Conservation (phyloP, 2,797 vertebrate species). For the Dromococcyx pavoninus region DNA sequence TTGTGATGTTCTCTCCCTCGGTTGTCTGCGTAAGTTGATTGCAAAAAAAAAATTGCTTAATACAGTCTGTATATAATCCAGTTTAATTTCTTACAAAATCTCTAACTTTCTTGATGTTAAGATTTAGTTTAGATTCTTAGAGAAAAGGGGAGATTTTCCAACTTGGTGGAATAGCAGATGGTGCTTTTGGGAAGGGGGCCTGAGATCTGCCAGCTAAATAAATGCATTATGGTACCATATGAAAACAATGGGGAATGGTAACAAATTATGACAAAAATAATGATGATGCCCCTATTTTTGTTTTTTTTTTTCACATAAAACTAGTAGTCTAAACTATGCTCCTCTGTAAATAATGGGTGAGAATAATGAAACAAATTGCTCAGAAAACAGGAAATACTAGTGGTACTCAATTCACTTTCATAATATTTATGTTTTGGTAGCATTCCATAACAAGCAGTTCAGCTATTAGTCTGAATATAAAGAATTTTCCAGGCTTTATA, state of each 20-base stretch:
- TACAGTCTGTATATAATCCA: background rate
- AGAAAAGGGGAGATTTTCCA: background rate
- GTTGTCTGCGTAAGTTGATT: background rate
- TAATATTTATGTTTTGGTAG: background rate
- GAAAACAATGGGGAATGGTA: background rate
- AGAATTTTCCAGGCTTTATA: background rate
- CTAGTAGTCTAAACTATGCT: background rate
- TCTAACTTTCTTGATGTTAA: background rate
- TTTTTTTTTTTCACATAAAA: background rate
- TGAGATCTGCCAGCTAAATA: background rate
- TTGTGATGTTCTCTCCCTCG: background rate
- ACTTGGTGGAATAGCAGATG: background rate
- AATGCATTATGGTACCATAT: background rate
- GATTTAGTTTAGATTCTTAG: background rate
- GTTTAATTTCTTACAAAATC: background rate
- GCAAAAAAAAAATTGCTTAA: background rate
- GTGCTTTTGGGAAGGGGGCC: background rate
- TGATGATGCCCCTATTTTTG: background rate
- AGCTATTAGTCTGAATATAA: background rate
- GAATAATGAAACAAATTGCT: background rate
- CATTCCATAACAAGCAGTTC: background rate
- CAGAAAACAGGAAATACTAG: background rate
- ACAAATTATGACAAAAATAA: background rate
- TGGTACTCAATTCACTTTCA: background rate
- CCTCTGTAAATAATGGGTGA: background rate